Percentiles rank a stretch among this genome's conserved stretches.
These are phyloP conservation scores for Lophius americanus DNA, from an alignment of 2,797 vertebrate genomes.

Conservation along the genomic window DNA sequence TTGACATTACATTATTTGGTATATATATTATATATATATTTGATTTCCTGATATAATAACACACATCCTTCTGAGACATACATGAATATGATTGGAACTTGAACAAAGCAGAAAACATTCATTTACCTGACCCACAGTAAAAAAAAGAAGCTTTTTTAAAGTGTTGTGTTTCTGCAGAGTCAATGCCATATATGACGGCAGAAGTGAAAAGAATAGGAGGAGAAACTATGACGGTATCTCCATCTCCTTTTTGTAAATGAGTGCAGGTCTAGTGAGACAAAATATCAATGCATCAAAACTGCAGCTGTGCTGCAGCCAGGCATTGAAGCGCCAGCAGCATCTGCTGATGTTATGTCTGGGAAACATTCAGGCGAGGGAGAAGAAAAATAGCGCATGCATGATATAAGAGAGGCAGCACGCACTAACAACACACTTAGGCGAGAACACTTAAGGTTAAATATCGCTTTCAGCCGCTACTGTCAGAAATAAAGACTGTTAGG, in stretches of 20 bases:
- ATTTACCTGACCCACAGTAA: too few species aligned
- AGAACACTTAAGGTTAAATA: conserved; percentile 30
- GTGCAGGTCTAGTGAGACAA: not conserved
- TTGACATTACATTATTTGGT: not conserved
- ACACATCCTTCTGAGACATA: not conserved
- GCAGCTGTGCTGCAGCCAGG: conserved; percentile 9
- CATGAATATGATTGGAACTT: not conserved
- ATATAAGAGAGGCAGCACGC: not conserved
- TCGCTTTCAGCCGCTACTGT: conserved; percentile 31
- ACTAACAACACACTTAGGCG: conserved; percentile 7
- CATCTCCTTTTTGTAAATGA: conserved; percentile 2
- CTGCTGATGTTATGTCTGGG: conserved; percentile 10
- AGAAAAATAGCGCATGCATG: not conserved
- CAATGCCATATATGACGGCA: not conserved
- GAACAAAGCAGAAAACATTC: too few species aligned
- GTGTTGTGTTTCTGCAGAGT: conserved; percentile 9
- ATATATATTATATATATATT: too few species aligned
- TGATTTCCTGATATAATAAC: not conserved
- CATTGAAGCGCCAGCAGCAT: conserved; percentile 11
- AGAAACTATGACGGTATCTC: not conserved
- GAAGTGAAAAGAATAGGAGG: not conserved
- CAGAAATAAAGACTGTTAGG: conserved; percentile 37
- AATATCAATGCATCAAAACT: conserved; percentile 16
- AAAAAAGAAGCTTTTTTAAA: not conserved
- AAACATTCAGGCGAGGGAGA: not conserved